Conservation (phyloP, 2,113 vertebrate genomes). For the Tupaia chinensis region DNA sequence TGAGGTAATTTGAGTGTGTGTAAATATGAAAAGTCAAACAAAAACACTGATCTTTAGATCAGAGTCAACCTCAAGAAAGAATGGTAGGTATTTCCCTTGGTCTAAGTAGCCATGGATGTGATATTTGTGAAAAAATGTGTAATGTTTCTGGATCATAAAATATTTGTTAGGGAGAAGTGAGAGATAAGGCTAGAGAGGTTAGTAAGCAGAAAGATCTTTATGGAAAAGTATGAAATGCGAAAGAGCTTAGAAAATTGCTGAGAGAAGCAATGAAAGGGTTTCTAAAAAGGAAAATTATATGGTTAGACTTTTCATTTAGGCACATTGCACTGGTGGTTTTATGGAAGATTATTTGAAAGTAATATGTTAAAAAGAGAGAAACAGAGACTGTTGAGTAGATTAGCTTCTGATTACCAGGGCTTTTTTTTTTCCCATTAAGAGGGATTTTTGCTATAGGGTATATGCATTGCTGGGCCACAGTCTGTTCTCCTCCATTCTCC, state of each 20-base stretch:
- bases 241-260: neutral
- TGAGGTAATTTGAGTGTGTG: neutral
- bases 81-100: neutral
- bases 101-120: neutral
- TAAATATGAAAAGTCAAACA: neutral
- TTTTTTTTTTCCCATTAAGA: neutral
- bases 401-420: neutral
- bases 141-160: neutral
- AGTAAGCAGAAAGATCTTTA: neutral
- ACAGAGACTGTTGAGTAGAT: neutral
- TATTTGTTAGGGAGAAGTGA: neutral
- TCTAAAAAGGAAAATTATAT: neutral
- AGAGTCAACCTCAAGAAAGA: conserved; percentile 2
- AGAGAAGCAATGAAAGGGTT: neutral
- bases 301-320: neutral
- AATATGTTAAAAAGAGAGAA: neutral
- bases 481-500: too few relatives aligned
- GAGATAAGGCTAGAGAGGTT: conserved; percentile 20
- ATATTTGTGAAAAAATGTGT: conserved; percentile 42
- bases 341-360: neutral
- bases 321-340: neutral
- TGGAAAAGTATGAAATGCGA: neutral
- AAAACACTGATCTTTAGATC: neutral
- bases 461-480: too few relatives aligned
- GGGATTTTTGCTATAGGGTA: too few relatives aligned